These are phyloP conservation scores for Chelidonichthys spinosus DNA, from an alignment of 2,797 vertebrate species.

Conservation along the genomic window DNA sequence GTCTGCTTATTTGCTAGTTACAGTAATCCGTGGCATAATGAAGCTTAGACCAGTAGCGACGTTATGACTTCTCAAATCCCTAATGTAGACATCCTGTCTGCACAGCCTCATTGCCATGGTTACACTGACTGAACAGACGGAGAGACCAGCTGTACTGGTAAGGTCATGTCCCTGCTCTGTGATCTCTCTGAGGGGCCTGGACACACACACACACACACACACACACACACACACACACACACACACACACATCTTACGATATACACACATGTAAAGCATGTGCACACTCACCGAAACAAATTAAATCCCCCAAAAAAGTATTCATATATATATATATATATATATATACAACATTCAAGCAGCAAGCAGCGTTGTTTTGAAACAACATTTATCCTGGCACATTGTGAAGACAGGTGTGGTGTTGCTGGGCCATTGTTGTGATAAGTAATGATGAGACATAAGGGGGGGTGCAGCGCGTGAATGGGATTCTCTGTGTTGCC, in stretches of 20 bases:
- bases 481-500: constrained; percentile 78
- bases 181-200: constrained; percentile 60
- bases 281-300: background rate
- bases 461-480: constrained; percentile 60
- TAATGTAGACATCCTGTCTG: constrained; percentile 77
- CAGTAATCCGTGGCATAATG: constrained; percentile 67
- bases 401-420: constrained; percentile 26
- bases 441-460: constrained; percentile 73
- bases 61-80: constrained; percentile 79
- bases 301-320: background rate
- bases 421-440: constrained; percentile 72
- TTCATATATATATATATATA: too few species aligned
- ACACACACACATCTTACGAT: constrained; percentile 9
- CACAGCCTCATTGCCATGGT: constrained; percentile 69
- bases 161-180: constrained; percentile 75
- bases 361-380: background rate
- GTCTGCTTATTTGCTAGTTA: constrained; percentile 59
- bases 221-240: constrained; percentile 8
- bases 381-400: background rate
- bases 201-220: constrained; percentile 42
- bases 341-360: background rate
- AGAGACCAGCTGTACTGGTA: constrained; percentile 75
- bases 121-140: constrained; percentile 73
- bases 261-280: constrained; percentile 24
- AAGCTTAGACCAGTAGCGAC: constrained; percentile 66